phyloP scores from a whole-genome alignment of 2,888 invertebrate genomes.

The Chymomyza caudatula region DNA sequence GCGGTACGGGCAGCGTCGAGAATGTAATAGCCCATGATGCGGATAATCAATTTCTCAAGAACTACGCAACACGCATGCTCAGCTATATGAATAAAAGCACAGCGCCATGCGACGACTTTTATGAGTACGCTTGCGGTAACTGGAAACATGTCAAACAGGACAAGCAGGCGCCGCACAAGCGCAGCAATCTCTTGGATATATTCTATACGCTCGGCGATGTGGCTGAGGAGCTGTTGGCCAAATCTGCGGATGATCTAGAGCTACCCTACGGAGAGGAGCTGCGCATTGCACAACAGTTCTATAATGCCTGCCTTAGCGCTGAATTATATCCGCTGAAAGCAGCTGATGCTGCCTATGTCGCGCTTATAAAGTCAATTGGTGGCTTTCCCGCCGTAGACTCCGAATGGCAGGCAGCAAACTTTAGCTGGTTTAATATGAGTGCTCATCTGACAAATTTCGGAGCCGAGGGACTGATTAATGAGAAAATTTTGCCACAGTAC shows the following conservation, averaged over 20 bases:
- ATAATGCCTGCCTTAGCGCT: conserved; percentile 62
- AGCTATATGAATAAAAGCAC: conserved; percentile 71
- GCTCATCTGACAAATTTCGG: conserved; percentile 71
- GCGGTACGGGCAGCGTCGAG: conserved; percentile 5
- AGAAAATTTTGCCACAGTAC: conserved; percentile 48
- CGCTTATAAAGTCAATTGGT: conserved; percentile 66
- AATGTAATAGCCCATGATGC: conserved; percentile 36
- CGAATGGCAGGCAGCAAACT: conserved; percentile 60
- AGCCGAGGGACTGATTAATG: conserved; percentile 52
- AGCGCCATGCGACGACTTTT: conserved; percentile 74
- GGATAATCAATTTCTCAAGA: conserved; percentile 36
- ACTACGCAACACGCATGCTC: conserved; percentile 65
- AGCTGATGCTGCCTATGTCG: conserved; percentile 63
- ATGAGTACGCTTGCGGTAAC: conserved; percentile 75
- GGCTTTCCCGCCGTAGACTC: conserved; percentile 74
- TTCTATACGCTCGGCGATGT: conserved; percentile 50
- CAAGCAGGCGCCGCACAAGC: conserved; percentile 49
- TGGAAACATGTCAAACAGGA: conserved; percentile 61
- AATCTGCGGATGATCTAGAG: conserved; percentile 38
- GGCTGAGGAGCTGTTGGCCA: conserved; percentile 46
- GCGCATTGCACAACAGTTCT: conserved; percentile 61
- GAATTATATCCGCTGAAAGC: conserved; percentile 60
- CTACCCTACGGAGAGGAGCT: conserved; percentile 56
- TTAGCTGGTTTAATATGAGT: conserved; percentile 76
- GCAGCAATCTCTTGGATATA: conserved; percentile 68